Base-by-base conservation (phyloP, 2,113 vertebrate species). In the Amphiprion ocellaris region DNA sequence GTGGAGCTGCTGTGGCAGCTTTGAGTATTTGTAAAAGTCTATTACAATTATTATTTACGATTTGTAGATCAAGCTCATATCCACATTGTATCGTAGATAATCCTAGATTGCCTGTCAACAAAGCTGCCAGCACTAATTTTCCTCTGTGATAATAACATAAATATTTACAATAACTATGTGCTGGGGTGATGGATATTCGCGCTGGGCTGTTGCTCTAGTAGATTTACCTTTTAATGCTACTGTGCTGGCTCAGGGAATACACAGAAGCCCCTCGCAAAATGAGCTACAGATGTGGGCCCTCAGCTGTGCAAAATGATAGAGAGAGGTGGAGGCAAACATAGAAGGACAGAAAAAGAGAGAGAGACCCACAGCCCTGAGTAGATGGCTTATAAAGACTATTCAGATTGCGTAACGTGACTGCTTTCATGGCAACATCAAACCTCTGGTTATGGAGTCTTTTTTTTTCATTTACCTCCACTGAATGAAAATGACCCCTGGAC, bases 211-310 rank as follows among this genome's bases (percentile, higher is more conserved):
- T 59, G 84, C 71, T 87, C 79, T 63, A 61, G 63, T 56, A 85
- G 85, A 90, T 92, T 90, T 90, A 90, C 81, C 74, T 92, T 30
- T 81, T 89, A 85, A 90, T 81, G 90, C 90, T 92, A 94, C 92
- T 91, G 93, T 94, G 80, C 79, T 89, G 89, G 85, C 88, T 74
- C 49, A 16, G 81, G 65, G 24, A 76, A 87, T 80, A 82, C 87
- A 91, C 86, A 87, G 87, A 90, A 90, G 82, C 77, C 61, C 64
- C 65, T 69, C 19, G 0, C 63, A 62, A 92, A 92, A 94, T 90
- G 82, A 92, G 74, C 86, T 87, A 59, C 92, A 94, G 92, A 95
- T 94, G 94, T 92, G 66, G 77, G 81, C 73, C 67, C 46, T 78
- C 49, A 78, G 81, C 81, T 83, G 73, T 81, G 78, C 60, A 72